Evolutionary conservation across 2,113 vertebrate species (phyloP).

Genomic region (Callithrix jacchus): DNA sequence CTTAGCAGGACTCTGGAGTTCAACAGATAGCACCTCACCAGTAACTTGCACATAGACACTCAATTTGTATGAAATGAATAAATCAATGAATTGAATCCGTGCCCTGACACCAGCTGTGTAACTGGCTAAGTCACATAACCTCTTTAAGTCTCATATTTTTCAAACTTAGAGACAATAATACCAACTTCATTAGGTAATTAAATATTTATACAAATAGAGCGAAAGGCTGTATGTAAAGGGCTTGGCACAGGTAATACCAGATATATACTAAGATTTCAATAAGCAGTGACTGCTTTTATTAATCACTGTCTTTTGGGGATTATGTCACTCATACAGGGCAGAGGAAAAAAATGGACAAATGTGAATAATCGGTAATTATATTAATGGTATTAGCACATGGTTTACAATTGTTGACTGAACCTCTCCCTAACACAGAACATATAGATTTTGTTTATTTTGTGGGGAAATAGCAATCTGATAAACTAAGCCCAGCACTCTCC

Average conservation of each 20-base stretch:
- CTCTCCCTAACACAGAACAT: not conserved
- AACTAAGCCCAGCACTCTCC: too few relatives aligned
- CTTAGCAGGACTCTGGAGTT: not conserved
- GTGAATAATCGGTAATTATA: not conserved
- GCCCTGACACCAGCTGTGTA: not conserved
- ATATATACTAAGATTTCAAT: not conserved
- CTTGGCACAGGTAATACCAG: not conserved
- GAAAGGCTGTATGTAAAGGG: not conserved
- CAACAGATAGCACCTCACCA: not conserved
- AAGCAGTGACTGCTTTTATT: not conserved
- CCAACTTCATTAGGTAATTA: not conserved
- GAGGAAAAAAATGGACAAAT: not conserved
- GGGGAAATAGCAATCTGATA: not conserved
- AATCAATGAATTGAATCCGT: not conserved
- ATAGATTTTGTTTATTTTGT: not conserved
- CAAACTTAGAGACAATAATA: not conserved
- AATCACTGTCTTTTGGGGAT: not conserved
- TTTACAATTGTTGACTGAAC: not conserved
- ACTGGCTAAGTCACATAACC: not conserved
- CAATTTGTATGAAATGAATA: not conserved
- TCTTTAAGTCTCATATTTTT: not conserved
- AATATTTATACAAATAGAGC: not conserved
- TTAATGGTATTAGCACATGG: not conserved
- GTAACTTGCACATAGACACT: not conserved
- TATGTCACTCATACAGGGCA: not conserved